These are phyloP conservation scores for Limnephilus lunatus DNA, from an alignment of 2,888 invertebrate genomes.

Conservation along the genomic window DNA sequence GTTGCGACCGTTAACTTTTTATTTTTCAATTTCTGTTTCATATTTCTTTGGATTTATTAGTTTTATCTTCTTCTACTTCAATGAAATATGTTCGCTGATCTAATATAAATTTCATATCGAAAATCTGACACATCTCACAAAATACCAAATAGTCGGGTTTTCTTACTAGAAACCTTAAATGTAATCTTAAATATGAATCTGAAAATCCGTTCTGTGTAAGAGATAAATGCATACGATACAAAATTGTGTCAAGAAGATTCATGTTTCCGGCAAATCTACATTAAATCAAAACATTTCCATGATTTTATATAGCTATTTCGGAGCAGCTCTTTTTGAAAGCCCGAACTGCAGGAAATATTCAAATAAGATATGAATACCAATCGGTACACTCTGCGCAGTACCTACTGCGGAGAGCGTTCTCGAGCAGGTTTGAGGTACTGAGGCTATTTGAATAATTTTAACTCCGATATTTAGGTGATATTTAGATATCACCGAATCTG, in stretches of 20 bases:
- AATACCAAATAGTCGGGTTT: no score
- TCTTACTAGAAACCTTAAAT: no score
- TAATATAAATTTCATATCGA: no score
- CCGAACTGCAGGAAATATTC: constrained; percentile 14
- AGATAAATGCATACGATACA: not conserved
- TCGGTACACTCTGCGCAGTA: constrained; percentile 21
- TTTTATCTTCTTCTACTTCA: no score
- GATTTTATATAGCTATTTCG: not conserved
- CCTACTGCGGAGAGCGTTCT: not conserved
- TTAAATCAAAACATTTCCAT: not conserved
- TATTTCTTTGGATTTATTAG: no score
- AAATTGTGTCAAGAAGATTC: not conserved
- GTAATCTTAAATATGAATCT: not conserved
- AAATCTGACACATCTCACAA: not conserved
- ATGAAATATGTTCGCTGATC: no score
- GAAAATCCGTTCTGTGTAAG: not conserved
- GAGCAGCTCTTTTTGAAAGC: not conserved
- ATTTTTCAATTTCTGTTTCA: no score
- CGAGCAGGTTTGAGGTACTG: not conserved
- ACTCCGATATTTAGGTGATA: constrained; percentile 14
- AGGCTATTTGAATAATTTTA: constrained; percentile 42
- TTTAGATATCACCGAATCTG: not conserved
- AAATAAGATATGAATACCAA: constrained; percentile 38
- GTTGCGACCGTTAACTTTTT: no score
- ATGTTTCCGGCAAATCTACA: not conserved